Evolutionary conservation across 2,888 invertebrate species (phyloP).

Genomic region (Epistrophe grossulariae): DNA sequence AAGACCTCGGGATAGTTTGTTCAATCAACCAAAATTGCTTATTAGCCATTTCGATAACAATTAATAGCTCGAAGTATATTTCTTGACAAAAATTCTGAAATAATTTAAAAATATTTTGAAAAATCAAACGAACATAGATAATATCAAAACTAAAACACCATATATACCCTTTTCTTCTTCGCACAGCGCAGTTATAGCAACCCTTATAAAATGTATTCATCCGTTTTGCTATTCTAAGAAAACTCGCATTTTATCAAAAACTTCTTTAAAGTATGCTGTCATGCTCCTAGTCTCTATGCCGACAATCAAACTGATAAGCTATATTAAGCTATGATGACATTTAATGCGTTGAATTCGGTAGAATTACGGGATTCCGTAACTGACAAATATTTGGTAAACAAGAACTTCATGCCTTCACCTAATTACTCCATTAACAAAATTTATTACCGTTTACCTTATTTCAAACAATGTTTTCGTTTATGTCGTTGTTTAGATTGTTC

Average conservation of each 20-base stretch:
- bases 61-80: no score
- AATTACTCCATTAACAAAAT: conserved; percentile 71
- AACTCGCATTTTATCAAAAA: background rate
- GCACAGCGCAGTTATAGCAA: no score
- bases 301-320: conserved; percentile 13
- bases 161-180: no score
- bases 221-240: background rate
- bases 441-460: conserved; percentile 63
- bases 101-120: no score
- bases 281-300: background rate
- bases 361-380: conserved; percentile 44
- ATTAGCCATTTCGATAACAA: no score
- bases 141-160: no score
- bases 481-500: conserved; percentile 19
- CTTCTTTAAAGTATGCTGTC: background rate
- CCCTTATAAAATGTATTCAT: background rate
- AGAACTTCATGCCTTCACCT: conserved; percentile 46
- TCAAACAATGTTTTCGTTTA: conserved; percentile 23
- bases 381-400: conserved; percentile 69
- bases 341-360: conserved; percentile 13
- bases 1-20: no score
- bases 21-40: no score
- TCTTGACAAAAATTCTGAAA: no score
- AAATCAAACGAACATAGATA: no score
- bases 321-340: conserved; percentile 2